These are phyloP conservation scores for Tetragnatha montana DNA, from an alignment of 2,888 invertebrate species.

Conservation along the genomic window DNA sequence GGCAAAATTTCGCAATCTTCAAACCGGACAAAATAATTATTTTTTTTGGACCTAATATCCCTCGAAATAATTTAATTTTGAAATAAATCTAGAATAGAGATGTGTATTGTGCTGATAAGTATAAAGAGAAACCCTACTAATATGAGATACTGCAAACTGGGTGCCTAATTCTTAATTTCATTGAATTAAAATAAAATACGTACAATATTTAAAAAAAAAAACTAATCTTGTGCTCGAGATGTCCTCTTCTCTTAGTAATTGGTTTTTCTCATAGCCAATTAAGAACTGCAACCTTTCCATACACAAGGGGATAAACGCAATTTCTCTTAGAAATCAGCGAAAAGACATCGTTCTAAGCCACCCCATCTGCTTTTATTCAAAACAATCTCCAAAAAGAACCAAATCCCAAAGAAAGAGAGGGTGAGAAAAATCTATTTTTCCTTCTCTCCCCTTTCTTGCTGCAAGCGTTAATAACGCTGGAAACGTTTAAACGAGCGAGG, in stretches of 20 bases:
- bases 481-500: background rate
- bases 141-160: too few relatives aligned
- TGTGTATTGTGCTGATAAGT: too few relatives aligned
- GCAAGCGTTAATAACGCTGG: background rate
- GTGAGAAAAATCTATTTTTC: background rate
- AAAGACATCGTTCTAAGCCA: background rate
- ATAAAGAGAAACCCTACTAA: too few relatives aligned
- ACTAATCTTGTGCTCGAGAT: background rate
- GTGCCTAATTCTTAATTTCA: too few relatives aligned
- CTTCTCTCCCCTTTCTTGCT: background rate
- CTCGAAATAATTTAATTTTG: too few relatives aligned
- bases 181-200: too few relatives aligned
- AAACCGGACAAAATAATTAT: too few relatives aligned
- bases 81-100: too few relatives aligned
- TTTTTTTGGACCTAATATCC: too few relatives aligned
- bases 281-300: background rate
- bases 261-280: background rate
- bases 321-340: background rate
- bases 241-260: background rate
- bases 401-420: background rate
- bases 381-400: background rate
- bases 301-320: background rate
- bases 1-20: too few relatives aligned
- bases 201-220: background rate
- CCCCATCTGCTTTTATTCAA: background rate